Evolutionary conservation across 1,140 invertebrate species (phyloP).

Genomic region (Coptotermes formosanus): DNA sequence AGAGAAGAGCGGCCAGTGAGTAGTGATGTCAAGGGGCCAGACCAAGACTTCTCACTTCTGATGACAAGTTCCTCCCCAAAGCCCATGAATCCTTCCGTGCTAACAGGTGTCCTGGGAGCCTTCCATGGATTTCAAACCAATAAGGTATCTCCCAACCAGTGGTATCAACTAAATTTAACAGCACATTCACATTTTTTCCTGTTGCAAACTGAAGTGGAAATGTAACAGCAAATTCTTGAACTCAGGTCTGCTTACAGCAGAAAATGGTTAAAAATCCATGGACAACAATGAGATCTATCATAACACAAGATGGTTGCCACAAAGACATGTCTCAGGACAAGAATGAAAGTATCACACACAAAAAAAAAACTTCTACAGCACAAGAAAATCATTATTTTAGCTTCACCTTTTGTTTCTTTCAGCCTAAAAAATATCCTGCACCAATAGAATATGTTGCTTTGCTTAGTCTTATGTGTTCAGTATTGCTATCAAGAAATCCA

Average conservation of each 20-base stretch:
- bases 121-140: constrained; percentile 8
- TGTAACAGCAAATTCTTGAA: not conserved
- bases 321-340: not conserved
- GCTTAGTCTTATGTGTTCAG: not conserved
- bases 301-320: not conserved
- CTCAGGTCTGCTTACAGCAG: not conserved
- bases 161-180: not conserved
- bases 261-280: constrained; percentile 14
- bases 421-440: constrained; percentile 16
- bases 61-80: not conserved
- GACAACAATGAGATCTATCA: constrained; percentile 14
- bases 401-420: not conserved
- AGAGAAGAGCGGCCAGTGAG: not conserved
- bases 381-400: constrained; percentile 2
- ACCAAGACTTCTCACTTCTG: not conserved
- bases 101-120: not conserved
- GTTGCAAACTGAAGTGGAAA: not conserved
- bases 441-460: not conserved
- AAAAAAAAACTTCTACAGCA: constrained; percentile 21
- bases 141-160: not conserved
- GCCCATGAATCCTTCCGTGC: not conserved
- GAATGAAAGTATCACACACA: constrained; percentile 13
- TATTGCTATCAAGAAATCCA: constrained; percentile 24
- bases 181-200: not conserved
- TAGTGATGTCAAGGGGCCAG: not conserved